phyloP scores from a whole-genome alignment of 1,140 invertebrate species.

The Drosophila pallidifrons region DNA sequence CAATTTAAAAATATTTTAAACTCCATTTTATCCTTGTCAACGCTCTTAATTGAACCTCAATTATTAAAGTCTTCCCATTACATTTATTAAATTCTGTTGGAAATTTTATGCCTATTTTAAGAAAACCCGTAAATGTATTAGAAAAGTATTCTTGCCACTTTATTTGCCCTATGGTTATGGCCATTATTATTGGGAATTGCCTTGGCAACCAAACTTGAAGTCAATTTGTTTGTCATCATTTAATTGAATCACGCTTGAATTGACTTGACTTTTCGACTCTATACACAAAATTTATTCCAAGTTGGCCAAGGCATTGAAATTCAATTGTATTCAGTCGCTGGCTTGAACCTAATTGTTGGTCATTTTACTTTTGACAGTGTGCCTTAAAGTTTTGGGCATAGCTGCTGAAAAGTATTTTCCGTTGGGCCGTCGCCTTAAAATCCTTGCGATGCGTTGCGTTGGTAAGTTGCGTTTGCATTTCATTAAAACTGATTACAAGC shows the following conservation, averaged over 20 bases:
- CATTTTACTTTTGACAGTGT: slow-evolving; percentile 22
- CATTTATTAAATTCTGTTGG: neutral
- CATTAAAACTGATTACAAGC: slow-evolving; percentile 56
- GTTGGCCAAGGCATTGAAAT: slow-evolving; percentile 19
- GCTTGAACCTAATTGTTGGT: slow-evolving; percentile 21
- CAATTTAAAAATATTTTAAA: too few relatives aligned
- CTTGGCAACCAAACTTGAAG: slow-evolving; percentile 24
- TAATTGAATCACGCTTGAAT: slow-evolving; percentile 48
- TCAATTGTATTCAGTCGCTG: slow-evolving; percentile 21
- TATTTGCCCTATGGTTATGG: slow-evolving; percentile 4
- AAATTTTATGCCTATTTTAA: neutral
- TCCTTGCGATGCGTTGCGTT: slow-evolving; percentile 17
- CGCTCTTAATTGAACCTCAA: neutral
- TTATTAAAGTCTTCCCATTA: neutral
- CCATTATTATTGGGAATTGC: slow-evolving; percentile 4
- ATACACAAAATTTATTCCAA: slow-evolving; percentile 29
- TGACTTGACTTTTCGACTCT: neutral
- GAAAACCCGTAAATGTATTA: neutral
- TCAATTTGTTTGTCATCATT: slow-evolving; percentile 54
- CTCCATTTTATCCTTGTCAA: too few relatives aligned
- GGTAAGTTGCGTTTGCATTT: slow-evolving; percentile 65
- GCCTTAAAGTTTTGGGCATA: slow-evolving; percentile 24
- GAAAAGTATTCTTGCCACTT: slow-evolving; percentile 1
- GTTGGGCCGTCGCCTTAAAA: slow-evolving; percentile 38
- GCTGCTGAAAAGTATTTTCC: slow-evolving; percentile 21